Evolutionary conservation across 1,140 invertebrate species (phyloP).

Genomic region (Saccostrea cuccullata): DNA sequence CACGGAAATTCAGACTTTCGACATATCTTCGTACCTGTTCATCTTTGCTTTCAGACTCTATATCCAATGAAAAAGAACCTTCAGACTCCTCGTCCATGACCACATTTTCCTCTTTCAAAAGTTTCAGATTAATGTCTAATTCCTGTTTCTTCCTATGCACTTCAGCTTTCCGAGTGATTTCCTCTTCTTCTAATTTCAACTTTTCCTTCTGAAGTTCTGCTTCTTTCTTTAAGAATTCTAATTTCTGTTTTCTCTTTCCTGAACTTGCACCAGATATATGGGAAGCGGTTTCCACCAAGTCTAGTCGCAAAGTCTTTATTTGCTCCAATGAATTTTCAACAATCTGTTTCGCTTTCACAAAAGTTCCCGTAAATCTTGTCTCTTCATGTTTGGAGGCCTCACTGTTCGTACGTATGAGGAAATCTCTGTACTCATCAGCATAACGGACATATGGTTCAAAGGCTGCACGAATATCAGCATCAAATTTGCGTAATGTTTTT

Average conservation of each 20-base stretch:
- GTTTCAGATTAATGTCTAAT: neutral
- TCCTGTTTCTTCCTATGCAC: neutral
- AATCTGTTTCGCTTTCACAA: neutral
- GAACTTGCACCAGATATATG: neutral
- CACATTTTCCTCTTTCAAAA: neutral
- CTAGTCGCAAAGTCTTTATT: neutral
- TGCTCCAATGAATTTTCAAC: neutral
- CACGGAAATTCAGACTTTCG: neutral
- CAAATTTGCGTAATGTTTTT: too few species aligned
- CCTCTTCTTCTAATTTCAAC: neutral
- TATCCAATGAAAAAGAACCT: neutral
- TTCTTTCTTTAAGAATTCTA: neutral
- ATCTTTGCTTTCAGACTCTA: neutral
- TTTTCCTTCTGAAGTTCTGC: slow-evolving; percentile 2
- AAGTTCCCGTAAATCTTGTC: too few species aligned
- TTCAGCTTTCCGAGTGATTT: neutral
- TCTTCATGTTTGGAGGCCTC: too few species aligned
- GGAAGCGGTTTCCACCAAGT: neutral
- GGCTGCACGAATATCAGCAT: neutral
- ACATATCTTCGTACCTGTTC: too few species aligned
- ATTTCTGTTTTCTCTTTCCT: neutral
- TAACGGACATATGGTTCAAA: too few species aligned
- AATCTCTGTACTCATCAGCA: too few species aligned
- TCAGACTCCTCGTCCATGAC: neutral
- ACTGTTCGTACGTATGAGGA: too few species aligned